Percentiles rank a stretch among this genome's conserved stretches.
Evolutionary conservation across 1,140 invertebrate species (phyloP).

Genomic region (Polypedilum vanderplanki): DNA sequence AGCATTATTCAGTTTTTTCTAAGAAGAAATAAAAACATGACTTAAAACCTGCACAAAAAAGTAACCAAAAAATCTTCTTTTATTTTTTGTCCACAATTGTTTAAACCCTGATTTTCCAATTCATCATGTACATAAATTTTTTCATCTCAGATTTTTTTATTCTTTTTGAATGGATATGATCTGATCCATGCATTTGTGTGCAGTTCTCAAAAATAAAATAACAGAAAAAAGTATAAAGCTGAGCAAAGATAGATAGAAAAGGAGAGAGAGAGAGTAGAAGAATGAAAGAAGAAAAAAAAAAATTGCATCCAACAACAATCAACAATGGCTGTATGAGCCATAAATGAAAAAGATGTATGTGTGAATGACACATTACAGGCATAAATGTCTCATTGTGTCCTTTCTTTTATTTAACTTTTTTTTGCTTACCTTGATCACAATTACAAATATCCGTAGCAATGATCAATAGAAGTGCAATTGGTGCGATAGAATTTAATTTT

Average conservation of each 20-base stretch:
- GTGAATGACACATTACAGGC: conserved; percentile 11
- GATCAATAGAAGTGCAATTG: conserved; percentile 22
- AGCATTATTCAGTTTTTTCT: no score
- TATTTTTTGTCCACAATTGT: no score
- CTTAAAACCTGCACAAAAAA: no score
- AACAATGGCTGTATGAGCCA: neutral
- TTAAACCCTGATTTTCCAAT: no score
- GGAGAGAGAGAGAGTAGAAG: no score
- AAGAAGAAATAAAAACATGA: no score
- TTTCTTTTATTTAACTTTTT: neutral
- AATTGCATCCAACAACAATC: conserved; percentile 23
- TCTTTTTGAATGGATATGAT: neutral
- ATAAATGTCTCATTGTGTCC: neutral
- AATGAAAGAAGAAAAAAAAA: neutral
- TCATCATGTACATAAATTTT: neutral
- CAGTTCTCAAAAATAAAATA: neutral
- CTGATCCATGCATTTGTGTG: neutral
- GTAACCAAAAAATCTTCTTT: no score
- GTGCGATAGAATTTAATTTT: neutral
- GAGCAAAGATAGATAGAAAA: no score
- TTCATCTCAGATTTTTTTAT: neutral
- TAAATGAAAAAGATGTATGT: neutral
- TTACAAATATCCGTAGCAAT: conserved; percentile 13
- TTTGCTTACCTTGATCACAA: conserved; percentile 18
- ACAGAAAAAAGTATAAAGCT: neutral